A percentile compares a stretch with the other conserved stretches of the same genome.
phyloP scores from a whole-genome alignment of 2,888 invertebrate species.

The Coelopa pilipes region DNA sequence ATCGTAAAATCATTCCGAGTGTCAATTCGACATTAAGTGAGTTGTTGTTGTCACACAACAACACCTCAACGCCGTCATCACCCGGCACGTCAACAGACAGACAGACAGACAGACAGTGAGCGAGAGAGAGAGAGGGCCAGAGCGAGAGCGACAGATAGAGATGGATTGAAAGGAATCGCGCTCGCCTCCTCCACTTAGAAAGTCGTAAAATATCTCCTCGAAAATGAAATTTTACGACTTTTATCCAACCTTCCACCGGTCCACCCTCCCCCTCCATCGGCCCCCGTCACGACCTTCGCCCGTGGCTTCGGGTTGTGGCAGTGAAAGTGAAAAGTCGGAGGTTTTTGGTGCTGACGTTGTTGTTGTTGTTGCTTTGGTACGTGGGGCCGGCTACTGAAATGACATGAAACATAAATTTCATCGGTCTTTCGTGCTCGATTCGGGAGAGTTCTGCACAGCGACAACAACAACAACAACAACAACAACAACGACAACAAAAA shows the following conservation, averaged over 20 bases:
- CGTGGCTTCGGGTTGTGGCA: neutral
- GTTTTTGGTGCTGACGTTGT: too few relatives aligned
- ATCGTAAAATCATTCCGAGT: constrained; percentile 43
- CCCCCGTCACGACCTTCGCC: neutral
- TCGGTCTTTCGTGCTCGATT: neutral
- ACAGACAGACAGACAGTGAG: neutral
- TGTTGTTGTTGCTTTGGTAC: too few relatives aligned
- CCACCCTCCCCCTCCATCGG: too few relatives aligned
- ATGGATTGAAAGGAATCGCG: constrained; percentile 24
- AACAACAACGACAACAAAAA: neutral
- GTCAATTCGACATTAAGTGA: constrained; percentile 58
- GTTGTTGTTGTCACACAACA: constrained; percentile 28
- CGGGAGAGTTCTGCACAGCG: constrained; percentile 1
- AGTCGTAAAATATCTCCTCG: constrained; percentile 60
- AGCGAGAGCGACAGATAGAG: neutral
- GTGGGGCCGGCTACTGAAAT: neutral
- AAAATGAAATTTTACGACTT: constrained; percentile 26
- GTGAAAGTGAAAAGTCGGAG: constrained; percentile 5
- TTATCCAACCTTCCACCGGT: neutral
- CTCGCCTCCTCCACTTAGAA: constrained; percentile 50
- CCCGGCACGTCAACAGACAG: neutral
- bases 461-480: constrained; percentile 1
- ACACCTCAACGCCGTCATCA: neutral
- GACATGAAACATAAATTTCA: constrained; percentile 22
- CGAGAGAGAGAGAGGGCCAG: neutral